A percentile compares a stretch with the other conserved stretches of the same genome.
phyloP scores from a whole-genome alignment of 1,140 invertebrate species.

The Hyposmocoma kahamanoa region DNA sequence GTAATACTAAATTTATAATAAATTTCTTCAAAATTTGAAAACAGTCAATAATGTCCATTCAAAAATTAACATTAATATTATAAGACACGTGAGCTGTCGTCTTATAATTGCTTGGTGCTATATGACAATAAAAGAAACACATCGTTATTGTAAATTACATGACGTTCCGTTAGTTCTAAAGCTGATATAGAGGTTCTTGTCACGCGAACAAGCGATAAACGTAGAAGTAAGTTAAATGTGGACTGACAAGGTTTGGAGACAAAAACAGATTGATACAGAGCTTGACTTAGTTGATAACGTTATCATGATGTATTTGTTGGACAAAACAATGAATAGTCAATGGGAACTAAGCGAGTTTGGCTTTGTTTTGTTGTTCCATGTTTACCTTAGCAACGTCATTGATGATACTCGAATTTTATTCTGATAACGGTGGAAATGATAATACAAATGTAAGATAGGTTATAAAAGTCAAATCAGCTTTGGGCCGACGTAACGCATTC shows the following conservation, averaged over 20 bases:
- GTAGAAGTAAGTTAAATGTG: slow-evolving; percentile 24
- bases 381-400: too few species aligned
- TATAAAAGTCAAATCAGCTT: too few species aligned
- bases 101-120: slow-evolving; percentile 31
- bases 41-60: background rate
- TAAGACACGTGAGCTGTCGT: slow-evolving; percentile 6
- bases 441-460: too few species aligned
- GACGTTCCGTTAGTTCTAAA: slow-evolving; percentile 51
- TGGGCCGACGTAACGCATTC: too few species aligned
- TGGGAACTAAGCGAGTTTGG: too few species aligned
- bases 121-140: slow-evolving; percentile 62
- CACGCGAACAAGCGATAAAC: slow-evolving; percentile 58
- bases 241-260: slow-evolving; percentile 15
- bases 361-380: too few species aligned
- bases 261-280: slow-evolving; percentile 10
- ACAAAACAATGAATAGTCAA: too few species aligned
- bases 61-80: slow-evolving; percentile 1
- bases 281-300: slow-evolving; percentile 9
- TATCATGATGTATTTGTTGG: background rate
- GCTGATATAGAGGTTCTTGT: slow-evolving; percentile 49
- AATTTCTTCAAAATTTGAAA: too few species aligned
- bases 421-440: too few species aligned
- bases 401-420: too few species aligned
- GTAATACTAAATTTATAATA: too few species aligned
- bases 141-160: slow-evolving; percentile 66